A percentile compares a stretch with the other conserved stretches of the same genome.
Conservation (phyloP, 2,888 invertebrate species). For the Pristionchus entomophagus region DNA sequence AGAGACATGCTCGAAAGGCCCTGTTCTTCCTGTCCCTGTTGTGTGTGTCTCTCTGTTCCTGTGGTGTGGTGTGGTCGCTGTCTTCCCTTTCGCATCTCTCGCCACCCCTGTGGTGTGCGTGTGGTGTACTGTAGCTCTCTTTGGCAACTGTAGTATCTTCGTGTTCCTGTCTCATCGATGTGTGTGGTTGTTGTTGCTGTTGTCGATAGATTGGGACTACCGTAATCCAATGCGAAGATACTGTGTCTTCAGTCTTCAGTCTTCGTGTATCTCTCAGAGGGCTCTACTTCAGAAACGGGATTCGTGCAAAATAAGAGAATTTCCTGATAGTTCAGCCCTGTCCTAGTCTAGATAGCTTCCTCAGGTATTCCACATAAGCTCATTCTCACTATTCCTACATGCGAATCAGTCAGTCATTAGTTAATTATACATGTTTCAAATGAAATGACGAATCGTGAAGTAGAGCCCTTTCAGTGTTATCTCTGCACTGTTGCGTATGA, state of each 20-base stretch:
- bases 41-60: neutral
- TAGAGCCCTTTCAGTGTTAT: neutral
- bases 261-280: neutral
- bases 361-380: no score
- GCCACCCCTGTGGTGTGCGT: conserved; percentile 13
- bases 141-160: conserved; percentile 44
- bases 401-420: no score
- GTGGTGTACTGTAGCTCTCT: conserved; percentile 18
- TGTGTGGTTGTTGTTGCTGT: no score
- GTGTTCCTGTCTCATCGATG: neutral
- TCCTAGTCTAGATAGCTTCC: no score
- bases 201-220: neutral
- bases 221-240: neutral
- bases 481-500: neutral
- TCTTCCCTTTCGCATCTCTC: conserved; percentile 38
- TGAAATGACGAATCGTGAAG: no score
- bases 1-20: neutral
- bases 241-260: no score
- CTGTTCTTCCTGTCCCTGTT: no score
- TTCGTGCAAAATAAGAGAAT: no score
- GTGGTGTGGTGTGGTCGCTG: neutral
- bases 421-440: no score
- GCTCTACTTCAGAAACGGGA: no score
- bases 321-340: no score
- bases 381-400: no score